Evolutionary conservation across 1,140 invertebrate genomes (phyloP).

Genomic region (Bacillus rossius): DNA sequence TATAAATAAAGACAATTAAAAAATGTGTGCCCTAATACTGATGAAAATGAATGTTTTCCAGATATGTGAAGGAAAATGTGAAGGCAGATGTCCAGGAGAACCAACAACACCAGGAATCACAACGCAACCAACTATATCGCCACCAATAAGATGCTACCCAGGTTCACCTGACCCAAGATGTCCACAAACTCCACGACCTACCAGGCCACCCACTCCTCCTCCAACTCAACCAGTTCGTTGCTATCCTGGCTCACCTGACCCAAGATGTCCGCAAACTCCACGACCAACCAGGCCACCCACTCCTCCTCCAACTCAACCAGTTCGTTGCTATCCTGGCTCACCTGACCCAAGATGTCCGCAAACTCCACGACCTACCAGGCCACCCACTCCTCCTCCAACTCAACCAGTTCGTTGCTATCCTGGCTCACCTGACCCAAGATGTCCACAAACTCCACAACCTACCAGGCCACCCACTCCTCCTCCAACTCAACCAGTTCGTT

Average conservation of each 20-base stretch:
- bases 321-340: slow-evolving; percentile 32
- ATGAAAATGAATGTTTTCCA: slow-evolving; percentile 11
- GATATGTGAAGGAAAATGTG: slow-evolving; percentile 39
- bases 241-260: slow-evolving; percentile 32
- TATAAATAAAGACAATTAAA: background rate
- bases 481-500: slow-evolving; percentile 24
- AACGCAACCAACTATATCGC: background rate
- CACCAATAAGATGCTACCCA: slow-evolving; percentile 30
- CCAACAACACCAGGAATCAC: background rate
- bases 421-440: slow-evolving; percentile 32
- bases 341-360: slow-evolving; percentile 39
- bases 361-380: slow-evolving; percentile 19
- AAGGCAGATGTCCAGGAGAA: slow-evolving; percentile 21
- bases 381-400: slow-evolving; percentile 19
- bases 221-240: slow-evolving; percentile 27
- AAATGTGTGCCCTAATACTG: background rate
- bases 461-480: slow-evolving; percentile 24
- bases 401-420: slow-evolving; percentile 28
- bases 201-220: slow-evolving; percentile 13
- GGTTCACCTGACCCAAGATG: slow-evolving; percentile 39
- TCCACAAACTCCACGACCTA: slow-evolving; percentile 19
- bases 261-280: slow-evolving; percentile 29
- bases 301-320: slow-evolving; percentile 23
- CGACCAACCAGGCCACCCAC: slow-evolving; percentile 18
- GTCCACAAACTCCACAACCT: slow-evolving; percentile 20